These are phyloP conservation scores for Nysson spinosus DNA, from an alignment of 2,888 invertebrate species.

Conservation along the genomic window DNA sequence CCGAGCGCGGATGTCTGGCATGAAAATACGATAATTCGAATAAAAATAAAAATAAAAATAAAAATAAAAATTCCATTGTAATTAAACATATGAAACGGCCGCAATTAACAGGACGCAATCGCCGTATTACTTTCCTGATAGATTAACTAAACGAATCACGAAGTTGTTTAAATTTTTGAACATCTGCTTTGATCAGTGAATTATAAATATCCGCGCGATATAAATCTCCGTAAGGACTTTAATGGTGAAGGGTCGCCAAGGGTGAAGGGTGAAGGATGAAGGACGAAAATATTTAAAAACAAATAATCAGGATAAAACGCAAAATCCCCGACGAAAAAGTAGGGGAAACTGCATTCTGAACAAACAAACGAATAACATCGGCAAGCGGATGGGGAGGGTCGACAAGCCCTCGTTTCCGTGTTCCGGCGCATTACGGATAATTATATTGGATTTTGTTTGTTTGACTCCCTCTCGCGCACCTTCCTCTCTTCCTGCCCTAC, in stretches of 20 bases:
- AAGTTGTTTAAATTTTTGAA: no score
- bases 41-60: no score
- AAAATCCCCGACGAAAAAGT: slow-evolving; percentile 1
- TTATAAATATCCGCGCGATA: no score
- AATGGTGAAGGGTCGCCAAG: no score
- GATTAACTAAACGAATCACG: no score
- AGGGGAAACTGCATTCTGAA: slow-evolving; percentile 56
- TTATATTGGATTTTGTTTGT: slow-evolving; percentile 69
- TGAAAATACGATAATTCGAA: no score
- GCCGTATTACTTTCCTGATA: slow-evolving; percentile 3
- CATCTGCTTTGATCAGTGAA: no score
- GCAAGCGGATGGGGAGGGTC: slow-evolving; percentile 58
- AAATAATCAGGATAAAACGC: slow-evolving; percentile 1
- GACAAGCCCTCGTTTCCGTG: slow-evolving; percentile 67
- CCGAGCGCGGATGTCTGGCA: no score
- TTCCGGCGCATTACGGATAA: slow-evolving; percentile 71
- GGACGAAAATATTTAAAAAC: background rate
- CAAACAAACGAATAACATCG: slow-evolving; percentile 70
- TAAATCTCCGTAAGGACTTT: no score
- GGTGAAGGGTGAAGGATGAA: background rate
- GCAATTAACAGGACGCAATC: slow-evolving; percentile 12
- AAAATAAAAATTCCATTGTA: background rate
- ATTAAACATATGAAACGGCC: slow-evolving; percentile 5
- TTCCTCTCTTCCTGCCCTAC: slow-evolving; percentile 30
- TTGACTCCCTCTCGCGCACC: slow-evolving; percentile 20